Evolutionary conservation across 2,888 invertebrate species (phyloP).

Genomic region (Melitaea athalia): DNA sequence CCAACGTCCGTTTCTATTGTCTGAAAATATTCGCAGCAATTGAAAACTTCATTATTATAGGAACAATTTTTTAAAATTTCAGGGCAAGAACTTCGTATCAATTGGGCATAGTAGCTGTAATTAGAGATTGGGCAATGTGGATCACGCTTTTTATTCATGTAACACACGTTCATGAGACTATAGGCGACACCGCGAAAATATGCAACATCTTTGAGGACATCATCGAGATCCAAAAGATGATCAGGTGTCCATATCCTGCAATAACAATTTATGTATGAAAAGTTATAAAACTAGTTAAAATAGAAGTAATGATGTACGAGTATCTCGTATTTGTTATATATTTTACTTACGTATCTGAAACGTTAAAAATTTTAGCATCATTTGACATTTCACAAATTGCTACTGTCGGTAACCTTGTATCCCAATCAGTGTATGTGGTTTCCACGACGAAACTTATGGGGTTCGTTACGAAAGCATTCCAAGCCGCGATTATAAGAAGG

Average conservation of each 20-base stretch:
- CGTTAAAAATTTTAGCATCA: constrained; percentile 82
- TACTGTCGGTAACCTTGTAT: constrained; percentile 87
- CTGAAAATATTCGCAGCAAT: constrained; percentile 84
- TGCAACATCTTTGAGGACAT: constrained; percentile 85
- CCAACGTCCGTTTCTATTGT: constrained; percentile 84
- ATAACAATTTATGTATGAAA: not conserved
- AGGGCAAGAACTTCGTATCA: constrained; percentile 79
- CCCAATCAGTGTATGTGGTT: constrained; percentile 87
- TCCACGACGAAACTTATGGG: constrained; percentile 90
- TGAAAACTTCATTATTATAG: constrained; percentile 77
- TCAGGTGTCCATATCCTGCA: constrained; percentile 84
- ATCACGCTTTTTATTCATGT: constrained; percentile 68
- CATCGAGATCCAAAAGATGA: constrained; percentile 87
- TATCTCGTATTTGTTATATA: no score
- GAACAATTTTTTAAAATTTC: constrained; percentile 76
- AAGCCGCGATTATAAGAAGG: constrained; percentile 56
- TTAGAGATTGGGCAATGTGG: constrained; percentile 82
- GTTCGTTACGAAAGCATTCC: constrained; percentile 81
- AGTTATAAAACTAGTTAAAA: no score
- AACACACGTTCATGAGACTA: constrained; percentile 84
- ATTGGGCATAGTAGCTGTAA: constrained; percentile 81
- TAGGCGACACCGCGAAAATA: constrained; percentile 86
- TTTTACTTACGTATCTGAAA: constrained; percentile 83
- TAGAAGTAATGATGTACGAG: no score
- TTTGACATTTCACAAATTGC: constrained; percentile 87